phyloP scores from a whole-genome alignment of 2,888 invertebrate genomes.

The Ariolimax columbianus region DNA sequence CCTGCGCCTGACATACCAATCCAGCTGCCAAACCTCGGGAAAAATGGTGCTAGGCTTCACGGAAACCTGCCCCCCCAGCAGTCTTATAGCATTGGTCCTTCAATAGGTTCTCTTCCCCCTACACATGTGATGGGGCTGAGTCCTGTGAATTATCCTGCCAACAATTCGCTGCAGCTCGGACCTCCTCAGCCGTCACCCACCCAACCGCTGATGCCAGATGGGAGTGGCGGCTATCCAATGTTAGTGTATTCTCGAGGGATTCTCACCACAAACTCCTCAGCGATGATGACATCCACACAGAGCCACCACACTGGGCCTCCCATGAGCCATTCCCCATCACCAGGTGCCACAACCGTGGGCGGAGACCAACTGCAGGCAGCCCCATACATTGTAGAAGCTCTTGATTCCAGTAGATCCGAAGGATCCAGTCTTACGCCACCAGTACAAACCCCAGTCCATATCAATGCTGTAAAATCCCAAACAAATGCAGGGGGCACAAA shows the following conservation, averaged over 20 bases:
- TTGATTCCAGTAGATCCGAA: slow-evolving; percentile 26
- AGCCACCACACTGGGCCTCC: slow-evolving; percentile 33
- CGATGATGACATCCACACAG: slow-evolving; percentile 41
- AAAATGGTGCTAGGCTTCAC: slow-evolving; percentile 30
- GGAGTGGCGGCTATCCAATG: slow-evolving; percentile 43
- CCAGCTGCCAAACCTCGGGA: slow-evolving; percentile 25
- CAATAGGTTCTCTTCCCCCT: slow-evolving; percentile 35
- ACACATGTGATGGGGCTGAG: slow-evolving; percentile 36
- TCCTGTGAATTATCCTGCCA: slow-evolving; percentile 23
- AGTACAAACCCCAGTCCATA: slow-evolving; percentile 30
- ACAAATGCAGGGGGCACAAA: slow-evolving; percentile 33
- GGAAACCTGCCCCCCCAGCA: slow-evolving; percentile 21
- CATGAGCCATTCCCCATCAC: slow-evolving; percentile 45
- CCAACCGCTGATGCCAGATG: slow-evolving; percentile 49
- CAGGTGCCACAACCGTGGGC: slow-evolving; percentile 6
- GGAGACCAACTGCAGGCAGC: slow-evolving; percentile 23
- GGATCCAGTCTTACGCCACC: slow-evolving; percentile 34
- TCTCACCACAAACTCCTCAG: slow-evolving; percentile 32
- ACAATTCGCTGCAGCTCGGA: slow-evolving; percentile 36
- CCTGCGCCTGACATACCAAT: slow-evolving; percentile 57
- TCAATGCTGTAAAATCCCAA: slow-evolving; percentile 15
- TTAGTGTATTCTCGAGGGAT: slow-evolving; percentile 34
- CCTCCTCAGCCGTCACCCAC: slow-evolving; percentile 48
- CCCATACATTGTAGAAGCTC: background rate
- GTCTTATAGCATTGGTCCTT: slow-evolving; percentile 35